Conservation (phyloP, 2,113 vertebrate genomes). For the Urocitellus parryii region DNA sequence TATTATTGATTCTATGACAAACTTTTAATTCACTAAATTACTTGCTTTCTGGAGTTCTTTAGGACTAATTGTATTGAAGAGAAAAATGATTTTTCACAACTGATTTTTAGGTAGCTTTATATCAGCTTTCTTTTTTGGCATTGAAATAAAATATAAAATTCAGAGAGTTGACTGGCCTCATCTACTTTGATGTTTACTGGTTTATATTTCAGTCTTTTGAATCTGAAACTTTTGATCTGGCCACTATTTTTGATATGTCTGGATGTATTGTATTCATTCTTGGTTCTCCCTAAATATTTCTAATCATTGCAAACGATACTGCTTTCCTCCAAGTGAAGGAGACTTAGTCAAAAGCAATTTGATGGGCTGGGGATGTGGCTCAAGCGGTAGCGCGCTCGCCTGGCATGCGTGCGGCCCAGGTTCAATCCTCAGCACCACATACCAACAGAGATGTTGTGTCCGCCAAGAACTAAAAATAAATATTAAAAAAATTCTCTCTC, state of each 20-base stretch:
- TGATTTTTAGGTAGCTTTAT: constrained; percentile 6
- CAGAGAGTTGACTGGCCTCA: neutral
- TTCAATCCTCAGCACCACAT: no score
- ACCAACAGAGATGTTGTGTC: no score
- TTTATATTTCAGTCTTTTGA: neutral
- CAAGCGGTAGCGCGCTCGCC: no score
- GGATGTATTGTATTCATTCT: neutral
- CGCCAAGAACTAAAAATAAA: no score
- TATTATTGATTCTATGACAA: neutral
- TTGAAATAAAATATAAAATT: constrained; percentile 53
- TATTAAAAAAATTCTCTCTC: no score
- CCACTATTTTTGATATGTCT: constrained; percentile 4
- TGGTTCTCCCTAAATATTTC: constrained; percentile 2
- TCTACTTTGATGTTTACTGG: neutral
- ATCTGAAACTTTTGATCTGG: constrained; percentile 10
- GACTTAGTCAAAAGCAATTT: neutral
- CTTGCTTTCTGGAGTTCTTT: constrained; percentile 43
- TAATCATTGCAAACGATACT: neutral
- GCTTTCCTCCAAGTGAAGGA: constrained; percentile 5
- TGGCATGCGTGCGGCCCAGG: no score
- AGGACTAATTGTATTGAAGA: neutral
- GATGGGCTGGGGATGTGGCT: no score
- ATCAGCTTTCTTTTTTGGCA: constrained; percentile 13
- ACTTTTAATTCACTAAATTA: constrained; percentile 49
- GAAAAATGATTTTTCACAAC: constrained; percentile 16